Evolutionary conservation across 2,797 vertebrate species (phyloP), one percentile per base, ranked within the genome.

Genomic region (Eleutherodactylus coqui): DNA sequence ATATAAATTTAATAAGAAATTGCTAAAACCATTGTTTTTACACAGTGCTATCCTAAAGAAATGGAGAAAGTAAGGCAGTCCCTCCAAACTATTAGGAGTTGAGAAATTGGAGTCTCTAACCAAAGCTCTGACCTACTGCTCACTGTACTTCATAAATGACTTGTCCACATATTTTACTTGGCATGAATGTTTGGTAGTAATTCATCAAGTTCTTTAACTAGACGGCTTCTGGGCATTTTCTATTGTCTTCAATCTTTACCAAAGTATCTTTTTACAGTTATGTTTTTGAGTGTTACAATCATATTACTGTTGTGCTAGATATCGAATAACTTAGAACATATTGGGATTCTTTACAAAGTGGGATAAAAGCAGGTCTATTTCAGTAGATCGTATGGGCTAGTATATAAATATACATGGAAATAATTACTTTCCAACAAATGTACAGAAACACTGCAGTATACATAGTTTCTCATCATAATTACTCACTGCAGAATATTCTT

Each of bases 111-210:
- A 79, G 64, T 55, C 29, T 60, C 51, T 60, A 27, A 49, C 51
- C 13, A 60, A 80, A 72, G 41, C 32, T 79, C 36, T 62, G 84
- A 81, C 69, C 70, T 75, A 53, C 79, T 79, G 67, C 76, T 36
- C 69, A 32, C 36, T 58, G 70, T 29, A 19, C 69, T 80, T 85
- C 69, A 51, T 75, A 81, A 80, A 80, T n/a, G 78, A 73, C 76
- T 85, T 45, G 51, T 85, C 78, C 53, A 79, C 34, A 75, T 16
- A 75, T 41, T 81, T 60, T 70, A 60, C 77, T 58, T 60, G 76
- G 76, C 53, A 32, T 45, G 13, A 29, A 49, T 73, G 43, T 60
- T 49, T 72, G 69, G 69, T 41, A 51, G 72, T 76, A 13, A 80
- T 81, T 67, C 17, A 75, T 81, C 78, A 55, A 1, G 27, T 17